Percentiles rank a stretch among this genome's conserved stretches.
Conservation (phyloP, 2,888 invertebrate genomes). For the Metopia argyrocephala region DNA sequence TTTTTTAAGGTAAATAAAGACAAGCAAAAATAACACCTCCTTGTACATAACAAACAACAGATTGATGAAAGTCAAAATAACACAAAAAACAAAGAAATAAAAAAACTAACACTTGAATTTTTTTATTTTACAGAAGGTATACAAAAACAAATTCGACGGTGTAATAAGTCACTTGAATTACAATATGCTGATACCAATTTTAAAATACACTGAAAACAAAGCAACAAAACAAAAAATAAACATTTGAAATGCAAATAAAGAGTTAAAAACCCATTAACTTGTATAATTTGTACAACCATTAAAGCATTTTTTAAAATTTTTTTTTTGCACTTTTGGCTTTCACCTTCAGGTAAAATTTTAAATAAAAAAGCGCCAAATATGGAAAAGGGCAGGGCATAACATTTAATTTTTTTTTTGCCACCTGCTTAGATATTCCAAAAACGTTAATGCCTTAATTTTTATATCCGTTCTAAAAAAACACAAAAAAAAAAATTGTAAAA, state of each 20-base stretch:
- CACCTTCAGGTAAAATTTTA: neutral
- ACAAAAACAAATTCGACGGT: neutral
- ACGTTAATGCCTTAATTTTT: neutral
- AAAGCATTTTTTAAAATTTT: conserved; percentile 39
- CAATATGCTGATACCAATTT: neutral
- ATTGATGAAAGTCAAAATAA: conserved; percentile 16
- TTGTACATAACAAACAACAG: conserved; percentile 11
- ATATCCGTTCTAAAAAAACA: neutral
- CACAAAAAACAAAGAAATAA: neutral
- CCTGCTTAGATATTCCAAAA: neutral
- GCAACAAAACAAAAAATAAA: neutral
- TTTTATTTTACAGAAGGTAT: too few relatives aligned
- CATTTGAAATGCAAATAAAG: conserved; percentile 62
- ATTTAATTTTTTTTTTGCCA: conserved; percentile 1
- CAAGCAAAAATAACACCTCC: neutral
- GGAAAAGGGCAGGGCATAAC: neutral
- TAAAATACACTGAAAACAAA: neutral
- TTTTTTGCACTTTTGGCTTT: neutral
- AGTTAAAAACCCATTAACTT: conserved; percentile 66
- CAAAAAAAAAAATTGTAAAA: neutral
- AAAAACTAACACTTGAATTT: neutral
- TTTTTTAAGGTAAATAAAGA: neutral
- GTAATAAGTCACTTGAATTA: conserved; percentile 17
- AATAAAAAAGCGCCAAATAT: conserved; percentile 8
- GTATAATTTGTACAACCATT: conserved; percentile 58